Conservation (phyloP, 2,888 invertebrate species). For the Pollenia griseotomentosa region DNA sequence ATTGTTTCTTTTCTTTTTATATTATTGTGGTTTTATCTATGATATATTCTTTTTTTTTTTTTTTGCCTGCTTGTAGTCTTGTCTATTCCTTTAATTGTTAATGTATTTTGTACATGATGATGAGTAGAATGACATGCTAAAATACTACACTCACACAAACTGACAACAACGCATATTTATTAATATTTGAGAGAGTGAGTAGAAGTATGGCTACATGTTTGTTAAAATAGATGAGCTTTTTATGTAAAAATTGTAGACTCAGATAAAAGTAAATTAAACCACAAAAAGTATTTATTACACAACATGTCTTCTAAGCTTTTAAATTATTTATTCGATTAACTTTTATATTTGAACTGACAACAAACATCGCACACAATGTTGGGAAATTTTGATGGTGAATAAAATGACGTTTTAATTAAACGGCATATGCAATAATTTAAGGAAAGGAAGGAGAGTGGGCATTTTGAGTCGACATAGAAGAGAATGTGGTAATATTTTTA, state of each 20-base stretch:
- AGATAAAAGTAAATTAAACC: slow-evolving; percentile 3
- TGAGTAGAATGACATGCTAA: slow-evolving; percentile 17
- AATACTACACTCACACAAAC: not conserved
- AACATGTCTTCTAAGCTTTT: slow-evolving; percentile 6
- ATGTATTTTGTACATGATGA: slow-evolving; percentile 8
- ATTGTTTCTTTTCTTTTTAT: slow-evolving; percentile 46
- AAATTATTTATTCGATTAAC: slow-evolving; percentile 22
- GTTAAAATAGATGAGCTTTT: not conserved
- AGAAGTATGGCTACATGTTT: not conserved
- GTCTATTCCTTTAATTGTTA: slow-evolving; percentile 6
- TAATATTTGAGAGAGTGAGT: not conserved
- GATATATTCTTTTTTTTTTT: slow-evolving; percentile 5
- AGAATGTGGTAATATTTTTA: no score
- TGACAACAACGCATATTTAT: slow-evolving; percentile 18
- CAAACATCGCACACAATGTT: not conserved
- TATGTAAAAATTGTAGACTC: not conserved
- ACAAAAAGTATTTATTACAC: slow-evolving; percentile 6
- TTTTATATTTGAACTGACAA: slow-evolving; percentile 20
- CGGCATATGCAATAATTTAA: no score
- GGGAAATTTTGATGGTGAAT: not conserved
- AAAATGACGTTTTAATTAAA: not conserved
- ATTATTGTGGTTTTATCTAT: slow-evolving; percentile 43
- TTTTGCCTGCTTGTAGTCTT: not conserved
- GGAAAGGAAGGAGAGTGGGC: no score
- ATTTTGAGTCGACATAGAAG: no score